A percentile compares a stretch with the other conserved stretches of the same genome.
phyloP scores from a whole-genome alignment of 1,140 invertebrate species.

The Pogonomyrmex californicus region DNA sequence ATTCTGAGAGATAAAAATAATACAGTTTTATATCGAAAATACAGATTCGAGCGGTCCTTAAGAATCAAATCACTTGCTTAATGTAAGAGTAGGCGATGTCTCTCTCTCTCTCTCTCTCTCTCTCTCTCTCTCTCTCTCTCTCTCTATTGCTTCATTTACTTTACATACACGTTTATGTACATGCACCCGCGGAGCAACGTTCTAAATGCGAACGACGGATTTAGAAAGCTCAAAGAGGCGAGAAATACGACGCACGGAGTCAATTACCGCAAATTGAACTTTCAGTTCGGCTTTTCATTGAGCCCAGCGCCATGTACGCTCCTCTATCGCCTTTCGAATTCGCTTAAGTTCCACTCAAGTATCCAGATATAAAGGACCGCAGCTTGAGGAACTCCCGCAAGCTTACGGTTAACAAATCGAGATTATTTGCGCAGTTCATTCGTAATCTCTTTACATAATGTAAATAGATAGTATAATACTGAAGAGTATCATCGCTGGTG shows the following conservation, averaged over 20 bases:
- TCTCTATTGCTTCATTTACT: background rate
- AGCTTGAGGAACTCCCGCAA: background rate
- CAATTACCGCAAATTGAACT: conserved; percentile 58
- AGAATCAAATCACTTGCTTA: background rate
- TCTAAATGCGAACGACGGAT: background rate
- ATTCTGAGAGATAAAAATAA: conserved; percentile 3
- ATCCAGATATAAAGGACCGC: conserved; percentile 17
- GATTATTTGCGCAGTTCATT: background rate
- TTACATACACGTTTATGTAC: conserved; percentile 1
- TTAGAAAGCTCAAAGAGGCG: conserved; percentile 39
- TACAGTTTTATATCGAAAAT: background rate
- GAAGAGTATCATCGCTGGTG: background rate
- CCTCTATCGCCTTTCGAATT: conserved; percentile 38
- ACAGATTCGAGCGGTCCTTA: background rate
- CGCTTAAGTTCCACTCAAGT: conserved; percentile 44
- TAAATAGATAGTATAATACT: background rate
- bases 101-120: background rate
- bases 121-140: background rate
- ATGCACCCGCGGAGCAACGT: background rate
- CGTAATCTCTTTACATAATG: background rate
- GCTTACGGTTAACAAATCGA: conserved; percentile 23
- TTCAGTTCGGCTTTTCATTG: conserved; percentile 48
- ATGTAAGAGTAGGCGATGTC: background rate
- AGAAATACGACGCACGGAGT: conserved; percentile 33
- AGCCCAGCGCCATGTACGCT: background rate